Evolutionary conservation across 2,113 vertebrate species (phyloP).

Genomic region (Nothobranchius furzeri): DNA sequence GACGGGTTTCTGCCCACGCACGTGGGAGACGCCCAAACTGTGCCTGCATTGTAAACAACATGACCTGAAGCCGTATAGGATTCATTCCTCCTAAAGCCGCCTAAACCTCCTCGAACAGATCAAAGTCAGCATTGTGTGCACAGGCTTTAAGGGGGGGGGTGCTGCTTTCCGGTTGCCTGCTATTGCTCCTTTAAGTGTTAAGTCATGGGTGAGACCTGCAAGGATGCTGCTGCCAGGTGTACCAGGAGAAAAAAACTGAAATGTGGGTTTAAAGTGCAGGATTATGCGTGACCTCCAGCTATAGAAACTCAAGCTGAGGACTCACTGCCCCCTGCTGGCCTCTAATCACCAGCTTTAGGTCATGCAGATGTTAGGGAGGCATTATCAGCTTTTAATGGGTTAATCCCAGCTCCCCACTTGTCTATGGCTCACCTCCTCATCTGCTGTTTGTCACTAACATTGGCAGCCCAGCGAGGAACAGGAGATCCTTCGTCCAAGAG

Average conservation of each 20-base stretch:
- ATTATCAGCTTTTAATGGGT: too few species aligned
- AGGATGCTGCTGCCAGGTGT: slow-evolving; percentile 35
- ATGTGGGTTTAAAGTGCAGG: slow-evolving; percentile 35
- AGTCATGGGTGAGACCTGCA: slow-evolving; percentile 52
- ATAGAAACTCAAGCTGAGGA: not conserved
- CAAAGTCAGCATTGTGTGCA: slow-evolving; percentile 59
- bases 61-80: slow-evolving; percentile 33
- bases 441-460: too few species aligned
- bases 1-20: slow-evolving; percentile 17
- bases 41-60: slow-evolving; percentile 34
- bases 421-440: too few species aligned
- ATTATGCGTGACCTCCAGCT: slow-evolving; percentile 36
- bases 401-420: too few species aligned
- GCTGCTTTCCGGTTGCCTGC: slow-evolving; percentile 20
- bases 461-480: too few species aligned
- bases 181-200: slow-evolving; percentile 54
- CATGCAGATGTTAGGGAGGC: too few species aligned
- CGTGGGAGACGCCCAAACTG: slow-evolving; percentile 20
- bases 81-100: slow-evolving; percentile 47
- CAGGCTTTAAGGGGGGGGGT: slow-evolving; percentile 45
- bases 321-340: slow-evolving; percentile 30
- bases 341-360: not conserved
- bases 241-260: slow-evolving; percentile 22
- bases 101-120: slow-evolving; percentile 40
- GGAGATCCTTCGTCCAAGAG: too few species aligned